Percentiles rank a stretch among this genome's conserved stretches.
These are phyloP conservation scores for Australoheros facetus DNA, from an alignment of 2,797 vertebrate genomes.

Conservation along the genomic window DNA sequence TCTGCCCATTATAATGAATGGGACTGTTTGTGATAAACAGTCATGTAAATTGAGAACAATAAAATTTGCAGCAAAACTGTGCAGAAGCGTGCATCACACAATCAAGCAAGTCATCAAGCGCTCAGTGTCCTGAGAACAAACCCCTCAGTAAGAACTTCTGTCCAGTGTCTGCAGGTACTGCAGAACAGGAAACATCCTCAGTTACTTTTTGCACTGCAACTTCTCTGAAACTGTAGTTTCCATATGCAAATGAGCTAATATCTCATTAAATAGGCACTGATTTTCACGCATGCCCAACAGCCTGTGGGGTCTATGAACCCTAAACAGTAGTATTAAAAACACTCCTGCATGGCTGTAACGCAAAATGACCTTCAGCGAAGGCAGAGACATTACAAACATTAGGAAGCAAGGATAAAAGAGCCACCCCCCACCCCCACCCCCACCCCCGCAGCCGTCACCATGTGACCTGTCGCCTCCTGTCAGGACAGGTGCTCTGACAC, in stretches of 20 bases:
- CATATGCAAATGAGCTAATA: background rate
- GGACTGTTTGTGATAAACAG: background rate
- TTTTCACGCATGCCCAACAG: too few relatives aligned
- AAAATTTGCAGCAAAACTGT: background rate
- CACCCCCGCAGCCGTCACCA: background rate
- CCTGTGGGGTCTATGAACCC: background rate
- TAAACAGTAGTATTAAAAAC: background rate
- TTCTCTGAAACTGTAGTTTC: background rate
- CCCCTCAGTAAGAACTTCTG: background rate
- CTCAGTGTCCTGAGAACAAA: too few relatives aligned
- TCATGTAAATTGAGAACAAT: background rate
- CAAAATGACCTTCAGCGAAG: background rate
- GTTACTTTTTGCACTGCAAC: background rate
- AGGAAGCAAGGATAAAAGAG: background rate
- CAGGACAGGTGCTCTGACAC: slow-evolving; percentile 29
- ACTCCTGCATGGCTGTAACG: background rate
- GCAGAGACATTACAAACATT: slow-evolving; percentile 3
- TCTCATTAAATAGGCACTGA: background rate
- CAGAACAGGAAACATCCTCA: background rate
- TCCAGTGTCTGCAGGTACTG: too few relatives aligned
- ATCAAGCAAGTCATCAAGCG: background rate
- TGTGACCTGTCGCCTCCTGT: background rate
- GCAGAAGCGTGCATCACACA: background rate
- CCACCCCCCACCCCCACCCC: background rate
- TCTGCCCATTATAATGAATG: background rate